A percentile compares a stretch with the other conserved stretches of the same genome.
phyloP scores from a whole-genome alignment of 1,140 invertebrate species.

The Atta cephalotes region DNA sequence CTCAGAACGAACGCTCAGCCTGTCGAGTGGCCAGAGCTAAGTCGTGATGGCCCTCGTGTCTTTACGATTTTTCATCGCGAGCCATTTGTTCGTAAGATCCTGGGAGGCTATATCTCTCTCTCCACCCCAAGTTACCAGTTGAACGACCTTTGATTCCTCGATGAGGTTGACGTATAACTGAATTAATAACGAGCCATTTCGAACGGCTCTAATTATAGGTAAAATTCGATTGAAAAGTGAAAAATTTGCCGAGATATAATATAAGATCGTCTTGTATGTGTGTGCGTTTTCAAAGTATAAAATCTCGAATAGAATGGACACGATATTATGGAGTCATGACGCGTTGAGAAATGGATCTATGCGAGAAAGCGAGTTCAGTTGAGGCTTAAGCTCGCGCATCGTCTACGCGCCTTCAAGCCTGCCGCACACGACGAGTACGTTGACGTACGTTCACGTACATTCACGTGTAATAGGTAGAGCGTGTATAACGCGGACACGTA shows the following conservation, averaged over 20 bases:
- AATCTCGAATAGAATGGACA: background rate
- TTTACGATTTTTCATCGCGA: slow-evolving; percentile 85
- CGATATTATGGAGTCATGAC: background rate
- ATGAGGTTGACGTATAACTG: slow-evolving; percentile 48
- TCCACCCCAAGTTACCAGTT: slow-evolving; percentile 28
- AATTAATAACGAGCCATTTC: slow-evolving; percentile 50
- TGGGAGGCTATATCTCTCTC: slow-evolving; percentile 3
- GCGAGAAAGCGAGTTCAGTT: slow-evolving; percentile 20
- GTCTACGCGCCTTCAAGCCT: slow-evolving; percentile 52
- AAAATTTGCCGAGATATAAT: slow-evolving; percentile 18
- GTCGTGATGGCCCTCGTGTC: slow-evolving; percentile 76
- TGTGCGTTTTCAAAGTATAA: background rate
- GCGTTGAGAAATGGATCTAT: background rate
- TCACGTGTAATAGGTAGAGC: background rate
- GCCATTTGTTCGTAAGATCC: slow-evolving; percentile 78
- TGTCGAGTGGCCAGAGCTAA: slow-evolving; percentile 71
- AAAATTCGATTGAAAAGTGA: slow-evolving; percentile 28
- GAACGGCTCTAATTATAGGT: slow-evolving; percentile 35
- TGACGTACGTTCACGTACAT: background rate
- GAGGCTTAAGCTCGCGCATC: slow-evolving; percentile 29
- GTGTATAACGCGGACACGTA: slow-evolving; percentile 43
- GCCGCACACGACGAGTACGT: background rate
- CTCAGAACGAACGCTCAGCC: slow-evolving; percentile 85
- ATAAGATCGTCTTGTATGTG: background rate
- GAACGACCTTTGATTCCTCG: slow-evolving; percentile 15